Percentiles rank a stretch among this genome's conserved stretches.
Conservation (phyloP, 2,797 vertebrate genomes). For the Siniperca scherzeri region DNA sequence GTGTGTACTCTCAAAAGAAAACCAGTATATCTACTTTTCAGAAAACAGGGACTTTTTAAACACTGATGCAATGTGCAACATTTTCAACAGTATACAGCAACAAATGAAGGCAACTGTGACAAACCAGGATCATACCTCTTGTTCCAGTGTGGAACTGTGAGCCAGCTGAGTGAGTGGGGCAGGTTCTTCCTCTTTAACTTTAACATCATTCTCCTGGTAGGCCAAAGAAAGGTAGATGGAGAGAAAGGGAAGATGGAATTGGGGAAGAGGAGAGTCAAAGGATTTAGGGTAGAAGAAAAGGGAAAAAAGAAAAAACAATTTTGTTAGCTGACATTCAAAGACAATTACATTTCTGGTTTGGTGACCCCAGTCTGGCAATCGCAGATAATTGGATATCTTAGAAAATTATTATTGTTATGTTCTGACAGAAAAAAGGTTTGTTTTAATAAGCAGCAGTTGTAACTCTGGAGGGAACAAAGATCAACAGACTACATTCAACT, state of each 20-base stretch:
- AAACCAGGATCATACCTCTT: slow-evolving; percentile 73
- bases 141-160: slow-evolving; percentile 81
- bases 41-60: neutral
- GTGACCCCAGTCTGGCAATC: neutral
- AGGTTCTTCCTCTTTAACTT: slow-evolving; percentile 75
- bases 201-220: slow-evolving; percentile 63
- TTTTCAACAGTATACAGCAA: neutral
- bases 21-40: neutral
- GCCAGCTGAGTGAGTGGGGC: slow-evolving; percentile 74
- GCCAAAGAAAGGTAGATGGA: slow-evolving; percentile 14
- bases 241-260: slow-evolving; percentile 1
- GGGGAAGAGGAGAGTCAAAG: neutral
- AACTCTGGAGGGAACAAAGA: neutral
- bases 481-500: neutral
- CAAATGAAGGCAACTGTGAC: neutral
- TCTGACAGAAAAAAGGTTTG: slow-evolving; percentile 11
- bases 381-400: neutral
- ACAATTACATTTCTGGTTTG: slow-evolving; percentile 26
- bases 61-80: neutral
- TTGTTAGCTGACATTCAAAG: slow-evolving; percentile 15
- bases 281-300: neutral
- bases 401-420: neutral
- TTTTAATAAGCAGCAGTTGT: slow-evolving; percentile 26
- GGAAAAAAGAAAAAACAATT: neutral
- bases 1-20: neutral